These are phyloP conservation scores for Margaritifera margaritifera DNA, from an alignment of 2,888 invertebrate species.

Conservation along the genomic window DNA sequence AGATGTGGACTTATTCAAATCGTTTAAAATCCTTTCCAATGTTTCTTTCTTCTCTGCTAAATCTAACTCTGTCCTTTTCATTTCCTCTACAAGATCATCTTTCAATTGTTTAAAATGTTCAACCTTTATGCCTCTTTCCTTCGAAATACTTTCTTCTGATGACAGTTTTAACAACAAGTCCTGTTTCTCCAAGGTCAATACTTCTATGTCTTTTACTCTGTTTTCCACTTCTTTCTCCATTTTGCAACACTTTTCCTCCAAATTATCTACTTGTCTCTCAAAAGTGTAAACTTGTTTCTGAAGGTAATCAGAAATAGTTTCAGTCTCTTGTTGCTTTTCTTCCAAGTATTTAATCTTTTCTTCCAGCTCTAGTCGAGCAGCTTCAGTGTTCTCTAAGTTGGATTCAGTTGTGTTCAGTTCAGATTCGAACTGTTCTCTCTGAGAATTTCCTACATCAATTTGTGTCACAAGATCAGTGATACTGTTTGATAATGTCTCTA, in stretches of 20 bases:
- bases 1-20: constrained; percentile 6
- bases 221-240: constrained; percentile 21
- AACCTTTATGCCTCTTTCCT: constrained; percentile 3
- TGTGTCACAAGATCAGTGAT: constrained; percentile 34
- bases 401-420: constrained; percentile 28
- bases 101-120: constrained; percentile 1
- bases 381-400: constrained; percentile 34
- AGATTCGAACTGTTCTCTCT: constrained; percentile 26
- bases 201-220: constrained; percentile 27
- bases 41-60: constrained; percentile 4
- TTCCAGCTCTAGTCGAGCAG: constrained; percentile 32
- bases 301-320: constrained; percentile 7
- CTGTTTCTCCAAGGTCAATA: constrained; percentile 27
- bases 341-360: constrained; percentile 11
- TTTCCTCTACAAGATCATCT: neutral
- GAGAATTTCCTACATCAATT: constrained; percentile 22
- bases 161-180: constrained; percentile 20
- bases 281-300: constrained; percentile 11
- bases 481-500: constrained; percentile 32
- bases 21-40: neutral
- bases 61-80: neutral
- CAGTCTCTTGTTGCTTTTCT: constrained; percentile 12
- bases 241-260: constrained; percentile 10
- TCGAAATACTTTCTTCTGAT: constrained; percentile 9
- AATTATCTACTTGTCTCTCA: constrained; percentile 18